Evolutionary conservation across 2,888 invertebrate species (phyloP).

Genomic region (Julus scanicus): DNA sequence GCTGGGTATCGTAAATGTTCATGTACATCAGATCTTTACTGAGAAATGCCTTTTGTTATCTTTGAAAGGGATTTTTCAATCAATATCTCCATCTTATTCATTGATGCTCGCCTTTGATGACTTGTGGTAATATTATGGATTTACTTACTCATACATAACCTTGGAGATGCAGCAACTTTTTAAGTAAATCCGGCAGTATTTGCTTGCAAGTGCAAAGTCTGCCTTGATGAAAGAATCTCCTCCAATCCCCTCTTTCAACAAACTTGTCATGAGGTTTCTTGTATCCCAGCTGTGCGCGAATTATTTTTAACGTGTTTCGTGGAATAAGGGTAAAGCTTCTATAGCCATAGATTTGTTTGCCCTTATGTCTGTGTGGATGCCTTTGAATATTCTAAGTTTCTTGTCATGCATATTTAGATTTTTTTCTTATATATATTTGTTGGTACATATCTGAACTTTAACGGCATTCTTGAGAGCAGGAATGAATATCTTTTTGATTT

Average conservation of each 20-base stretch:
- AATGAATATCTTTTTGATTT: neutral
- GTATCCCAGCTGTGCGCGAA: slow-evolving; percentile 4
- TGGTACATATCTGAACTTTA: neutral
- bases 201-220: neutral
- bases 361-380: neutral
- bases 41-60: slow-evolving; percentile 8
- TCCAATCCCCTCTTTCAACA: neutral
- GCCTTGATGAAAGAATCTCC: slow-evolving; percentile 11
- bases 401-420: neutral
- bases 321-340: neutral
- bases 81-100: slow-evolving; percentile 16
- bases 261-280: neutral
- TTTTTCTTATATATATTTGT: neutral
- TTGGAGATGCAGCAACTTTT: slow-evolving; percentile 13
- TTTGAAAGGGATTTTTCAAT: neutral
- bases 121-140: slow-evolving; percentile 40
- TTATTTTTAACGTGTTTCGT: neutral
- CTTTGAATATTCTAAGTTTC: neutral
- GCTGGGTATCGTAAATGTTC: neutral
- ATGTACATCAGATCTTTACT: neutral
- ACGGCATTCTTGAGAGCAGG: neutral
- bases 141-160: slow-evolving; percentile 5
- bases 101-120: slow-evolving; percentile 19
- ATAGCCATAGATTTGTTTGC: neutral
- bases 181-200: slow-evolving; percentile 1